These are phyloP conservation scores for Argentina silus DNA, from an alignment of 2,797 vertebrate species.

Conservation along the genomic window DNA sequence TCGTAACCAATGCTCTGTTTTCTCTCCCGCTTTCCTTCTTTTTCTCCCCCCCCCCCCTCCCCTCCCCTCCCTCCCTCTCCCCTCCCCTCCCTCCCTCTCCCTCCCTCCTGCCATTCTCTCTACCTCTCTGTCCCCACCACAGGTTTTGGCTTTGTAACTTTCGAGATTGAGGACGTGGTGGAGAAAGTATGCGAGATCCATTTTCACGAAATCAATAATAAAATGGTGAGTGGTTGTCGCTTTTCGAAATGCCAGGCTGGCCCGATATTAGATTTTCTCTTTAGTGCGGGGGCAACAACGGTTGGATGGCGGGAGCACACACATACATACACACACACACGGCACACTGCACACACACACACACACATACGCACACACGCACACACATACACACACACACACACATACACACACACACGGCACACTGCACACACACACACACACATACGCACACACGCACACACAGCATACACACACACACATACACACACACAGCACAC, in stretches of 20 bases:
- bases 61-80: slow-evolving; percentile 22
- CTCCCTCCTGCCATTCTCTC: slow-evolving; percentile 9
- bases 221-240: slow-evolving; percentile 88
- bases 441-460: neutral
- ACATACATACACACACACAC: neutral
- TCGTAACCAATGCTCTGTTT: slow-evolving; percentile 12
- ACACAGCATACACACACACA: slow-evolving; percentile 6
- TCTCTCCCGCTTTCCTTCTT: neutral
- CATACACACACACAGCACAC: neutral
- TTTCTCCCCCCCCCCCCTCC: slow-evolving; percentile 19
- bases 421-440: neutral
- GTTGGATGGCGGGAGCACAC: slow-evolving; percentile 20
- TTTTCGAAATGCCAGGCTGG: slow-evolving; percentile 43
- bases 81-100: neutral
- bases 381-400: neutral
- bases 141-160: slow-evolving; percentile 96
- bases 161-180: slow-evolving; percentile 93
- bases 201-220: slow-evolving; percentile 98
- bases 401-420: neutral
- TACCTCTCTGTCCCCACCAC: slow-evolving; percentile 51
- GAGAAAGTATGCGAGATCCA: slow-evolving; percentile 97
- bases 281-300: slow-evolving; percentile 30
- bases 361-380: slow-evolving; percentile 3
- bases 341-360: neutral
- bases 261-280: slow-evolving; percentile 62